Evolutionary conservation across 2,888 invertebrate species (phyloP), one percentile per base, ranked within the genome.

Genomic region (Anorthoa munda): DNA sequence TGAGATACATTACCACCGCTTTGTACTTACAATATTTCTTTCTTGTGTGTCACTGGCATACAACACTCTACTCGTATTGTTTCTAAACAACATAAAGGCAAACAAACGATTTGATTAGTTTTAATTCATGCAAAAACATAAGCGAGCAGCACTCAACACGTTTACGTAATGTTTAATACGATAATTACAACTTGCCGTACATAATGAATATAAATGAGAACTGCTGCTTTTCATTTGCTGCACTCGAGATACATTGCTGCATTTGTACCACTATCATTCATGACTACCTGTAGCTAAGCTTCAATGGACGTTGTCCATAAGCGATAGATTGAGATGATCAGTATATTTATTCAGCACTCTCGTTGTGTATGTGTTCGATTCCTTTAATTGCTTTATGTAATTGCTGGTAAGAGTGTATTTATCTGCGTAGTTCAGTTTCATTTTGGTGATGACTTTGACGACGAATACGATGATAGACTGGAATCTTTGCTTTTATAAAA

Each of bases 161-260:
- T 84, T 86, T 87, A 86, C 87, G 84, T 86, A 88, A 87, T 87
- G 87, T 87, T 86, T 91, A 91, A 91, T 91, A 90, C 88, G 91
- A 90, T 92, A 92, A 92, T 91, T 91, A 90, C 88, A 83, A 85
- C 86, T 88, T 89, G 87, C 86, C 72, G 83, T 87, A 87, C 88
- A 89, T 90, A 89, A 91, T 91, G 91, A 90, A 91, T 92, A 91
- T 89, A 87, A 91, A 92, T 91, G 88, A 89, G 88, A 87, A 77
- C 76, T 66, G 74, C 63, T 63, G 61, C 79, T 71, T 77, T 78
- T 79, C 56, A 78, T 81, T 78, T 72, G 50, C 53, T 66, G 65
- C 67, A 56, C 66, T 66, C 23, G 26, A 15, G 5, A 39, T 79
- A 61, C 83, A 83, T 72, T 75, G 51, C 77, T 69, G 65, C 45